Evolutionary conservation across 1,140 invertebrate genomes (phyloP), one percentile per base, ranked within the genome.

Genomic region (Cyphomyrmex costatus): DNA sequence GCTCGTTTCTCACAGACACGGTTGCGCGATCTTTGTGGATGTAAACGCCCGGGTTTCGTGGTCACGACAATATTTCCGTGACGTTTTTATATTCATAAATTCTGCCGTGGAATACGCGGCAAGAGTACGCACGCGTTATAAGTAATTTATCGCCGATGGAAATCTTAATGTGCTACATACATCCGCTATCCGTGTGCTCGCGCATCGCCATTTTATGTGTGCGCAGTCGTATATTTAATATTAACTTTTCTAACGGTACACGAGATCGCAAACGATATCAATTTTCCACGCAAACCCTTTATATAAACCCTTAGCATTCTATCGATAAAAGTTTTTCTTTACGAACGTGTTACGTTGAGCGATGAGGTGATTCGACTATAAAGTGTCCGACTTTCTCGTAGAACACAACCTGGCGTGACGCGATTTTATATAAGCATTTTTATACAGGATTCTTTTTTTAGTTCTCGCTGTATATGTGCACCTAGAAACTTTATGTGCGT

Each of bases 81-180:
- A 42, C 36, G 36, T 79, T 79, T 83, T 83, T 83, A 83, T 42
- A 83, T 73, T 83, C 79, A 83, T 83, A 83, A 83, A 83, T 83
- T 83, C 79, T 24, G 14, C 42, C 36, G 79, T 30, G 53, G 79
- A 24, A 61, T 49, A 60, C 36, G 36, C 66, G 10, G 51, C 30
- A n/a, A 33, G 30, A 30, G 42, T 56, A 42, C 7, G 66, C 53
- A 33, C 51, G 10, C 51, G 21, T 73, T 82, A 46, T 60, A 58
- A 82, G 79, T 83, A 68, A 74, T 83, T 83, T 74, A 83, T 83
- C 68, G 53, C 1, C 79, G 79, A 83, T 83, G 36, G 56, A 49
- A 60, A 83, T 74, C 79, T 83, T 83, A 74, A 74, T 60, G 60
- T 60, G 33, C 68, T 82, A n/a, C 30, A 68, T 12, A 42, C 10